These are phyloP conservation scores for Drepanosiphum platanoidis DNA, from an alignment of 2,888 invertebrate species.

Conservation along the genomic window DNA sequence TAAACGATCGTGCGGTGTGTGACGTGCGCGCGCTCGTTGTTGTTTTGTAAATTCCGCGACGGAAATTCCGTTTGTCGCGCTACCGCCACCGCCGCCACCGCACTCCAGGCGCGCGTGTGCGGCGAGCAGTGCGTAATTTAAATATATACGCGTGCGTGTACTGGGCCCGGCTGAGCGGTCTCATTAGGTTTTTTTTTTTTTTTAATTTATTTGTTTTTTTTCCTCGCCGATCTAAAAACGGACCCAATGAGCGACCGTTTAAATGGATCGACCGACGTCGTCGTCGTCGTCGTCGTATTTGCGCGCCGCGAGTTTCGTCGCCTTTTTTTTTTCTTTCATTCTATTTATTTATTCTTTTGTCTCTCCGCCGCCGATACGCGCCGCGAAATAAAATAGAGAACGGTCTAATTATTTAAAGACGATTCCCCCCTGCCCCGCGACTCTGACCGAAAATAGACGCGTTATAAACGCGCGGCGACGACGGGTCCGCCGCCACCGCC, in stretches of 20 bases:
- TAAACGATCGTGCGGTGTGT: constrained; percentile 39
- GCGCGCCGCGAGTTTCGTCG: background rate
- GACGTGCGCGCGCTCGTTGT: no score
- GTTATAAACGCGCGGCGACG: background rate
- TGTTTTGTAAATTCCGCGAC: constrained; percentile 54
- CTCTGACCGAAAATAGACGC: constrained; percentile 51
- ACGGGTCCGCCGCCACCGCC: background rate
- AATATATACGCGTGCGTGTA: background rate
- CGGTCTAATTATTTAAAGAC: constrained; percentile 54
- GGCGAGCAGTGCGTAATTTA: background rate
- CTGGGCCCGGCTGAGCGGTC: no score
- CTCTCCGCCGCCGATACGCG: constrained; percentile 22
- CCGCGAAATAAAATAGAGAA: constrained; percentile 14
- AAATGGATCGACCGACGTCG: constrained; percentile 40
- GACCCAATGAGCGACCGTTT: constrained; percentile 35
- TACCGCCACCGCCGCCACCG: constrained; percentile 22
- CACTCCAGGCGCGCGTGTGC: constrained; percentile 29
- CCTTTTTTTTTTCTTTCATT: constrained; percentile 16
- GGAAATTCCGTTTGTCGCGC: constrained; percentile 54
- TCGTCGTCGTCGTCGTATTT: no score
- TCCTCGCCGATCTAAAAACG: constrained; percentile 48
- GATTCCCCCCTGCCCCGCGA: background rate
- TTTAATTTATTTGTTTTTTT: no score
- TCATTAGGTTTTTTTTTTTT: background rate
- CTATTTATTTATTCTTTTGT: background rate